These are phyloP conservation scores for Muscidifurax raptorellus DNA, from an alignment of 1,140 invertebrate genomes.

Conservation along the genomic window DNA sequence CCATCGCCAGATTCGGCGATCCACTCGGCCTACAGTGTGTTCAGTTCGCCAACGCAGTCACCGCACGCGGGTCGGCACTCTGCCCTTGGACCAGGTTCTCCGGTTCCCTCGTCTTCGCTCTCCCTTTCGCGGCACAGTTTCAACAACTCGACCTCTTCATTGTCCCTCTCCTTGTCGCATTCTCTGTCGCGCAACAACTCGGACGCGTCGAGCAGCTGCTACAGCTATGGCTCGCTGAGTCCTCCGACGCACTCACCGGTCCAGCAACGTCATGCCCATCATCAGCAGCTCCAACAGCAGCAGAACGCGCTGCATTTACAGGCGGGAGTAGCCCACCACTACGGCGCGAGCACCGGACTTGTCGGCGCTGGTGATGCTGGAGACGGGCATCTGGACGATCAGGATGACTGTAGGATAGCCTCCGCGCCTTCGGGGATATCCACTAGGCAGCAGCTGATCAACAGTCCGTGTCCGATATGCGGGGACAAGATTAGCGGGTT, in stretches of 20 bases:
- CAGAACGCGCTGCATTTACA: constrained; percentile 52
- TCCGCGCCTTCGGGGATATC: constrained; percentile 87
- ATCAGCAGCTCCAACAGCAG: constrained; percentile 68
- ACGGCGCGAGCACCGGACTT: constrained; percentile 48
- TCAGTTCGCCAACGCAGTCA: constrained; percentile 89
- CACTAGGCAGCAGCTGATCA: constrained; percentile 84
- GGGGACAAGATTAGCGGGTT: constrained; percentile 96
- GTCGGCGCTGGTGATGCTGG: constrained; percentile 55
- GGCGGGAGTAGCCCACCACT: constrained; percentile 61
- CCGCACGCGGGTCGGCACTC: constrained; percentile 89
- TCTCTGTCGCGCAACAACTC: constrained; percentile 91
- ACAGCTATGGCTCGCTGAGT: constrained; percentile 85
- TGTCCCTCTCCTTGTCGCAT: constrained; percentile 82
- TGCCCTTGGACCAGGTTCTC: constrained; percentile 74
- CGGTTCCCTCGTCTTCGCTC: constrained; percentile 75
- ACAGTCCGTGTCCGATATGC: constrained; percentile 94
- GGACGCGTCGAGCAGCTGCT: constrained; percentile 90
- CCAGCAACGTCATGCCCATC: constrained; percentile 76
- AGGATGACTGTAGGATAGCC: constrained; percentile 72
- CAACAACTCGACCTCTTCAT: constrained; percentile 73
- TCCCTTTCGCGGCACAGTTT: constrained; percentile 73
- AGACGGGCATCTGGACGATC: constrained; percentile 65
- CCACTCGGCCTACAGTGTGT: constrained; percentile 88
- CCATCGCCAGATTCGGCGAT: constrained; percentile 89
- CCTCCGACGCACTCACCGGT: constrained; percentile 91